phyloP scores from a whole-genome alignment of 2,888 invertebrate species.

The Chironomus riparius region DNA sequence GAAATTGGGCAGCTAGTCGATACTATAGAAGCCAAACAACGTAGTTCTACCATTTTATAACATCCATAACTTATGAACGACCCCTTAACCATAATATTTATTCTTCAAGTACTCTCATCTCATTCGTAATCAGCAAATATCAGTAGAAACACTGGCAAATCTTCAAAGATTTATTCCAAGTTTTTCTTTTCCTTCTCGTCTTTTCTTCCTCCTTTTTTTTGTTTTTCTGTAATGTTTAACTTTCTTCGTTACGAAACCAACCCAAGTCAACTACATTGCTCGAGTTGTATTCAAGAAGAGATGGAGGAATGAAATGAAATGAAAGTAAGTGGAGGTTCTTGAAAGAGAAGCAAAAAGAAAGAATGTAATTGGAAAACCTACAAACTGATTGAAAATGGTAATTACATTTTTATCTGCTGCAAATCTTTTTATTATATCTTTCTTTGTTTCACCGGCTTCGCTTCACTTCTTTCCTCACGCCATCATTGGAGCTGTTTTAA shows the following conservation, averaged over 20 bases:
- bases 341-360: neutral
- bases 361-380: conserved; percentile 4
- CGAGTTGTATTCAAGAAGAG: neutral
- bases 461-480: neutral
- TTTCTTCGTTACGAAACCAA: too few species aligned
- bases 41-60: too few species aligned
- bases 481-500: neutral
- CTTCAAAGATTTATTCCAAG: neutral
- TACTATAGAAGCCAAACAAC: too few species aligned
- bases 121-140: neutral
- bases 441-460: neutral
- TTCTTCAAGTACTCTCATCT: neutral
- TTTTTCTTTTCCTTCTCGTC: neutral
- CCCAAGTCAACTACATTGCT: too few species aligned
- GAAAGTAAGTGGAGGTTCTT: neutral
- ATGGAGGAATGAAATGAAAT: neutral
- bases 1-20: too few species aligned
- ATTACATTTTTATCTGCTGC: conserved; percentile 8
- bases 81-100: neutral
- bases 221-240: too few species aligned
- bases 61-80: neutral
- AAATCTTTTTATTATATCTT: conserved; percentile 3
- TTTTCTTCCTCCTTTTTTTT: too few species aligned
- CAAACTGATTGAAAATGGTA: conserved; percentile 10
- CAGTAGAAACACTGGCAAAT: neutral